phyloP scores from a whole-genome alignment of 2,797 vertebrate genomes.

The Staurois parvus region DNA sequence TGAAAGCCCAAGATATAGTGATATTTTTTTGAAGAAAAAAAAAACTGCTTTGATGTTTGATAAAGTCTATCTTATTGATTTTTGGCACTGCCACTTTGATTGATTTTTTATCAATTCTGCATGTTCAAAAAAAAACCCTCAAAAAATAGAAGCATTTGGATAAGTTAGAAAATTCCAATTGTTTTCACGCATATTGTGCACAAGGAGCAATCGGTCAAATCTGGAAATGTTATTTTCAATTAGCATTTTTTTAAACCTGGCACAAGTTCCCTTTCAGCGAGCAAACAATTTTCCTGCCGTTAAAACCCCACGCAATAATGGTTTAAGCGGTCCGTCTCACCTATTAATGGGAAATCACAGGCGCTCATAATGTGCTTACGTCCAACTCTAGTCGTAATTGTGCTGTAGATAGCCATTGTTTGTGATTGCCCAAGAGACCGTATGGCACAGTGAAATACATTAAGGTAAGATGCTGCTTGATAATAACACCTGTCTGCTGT shows the following conservation, averaged over 20 bases:
- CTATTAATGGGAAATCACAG: background rate
- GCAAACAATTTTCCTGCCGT: background rate
- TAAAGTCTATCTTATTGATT: too few species aligned
- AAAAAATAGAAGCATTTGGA: too few species aligned
- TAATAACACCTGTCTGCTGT: constrained; percentile 37
- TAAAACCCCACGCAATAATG: background rate
- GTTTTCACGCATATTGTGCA: too few species aligned
- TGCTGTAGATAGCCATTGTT: constrained; percentile 5
- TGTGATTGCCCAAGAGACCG: constrained; percentile 23
- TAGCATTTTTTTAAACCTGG: background rate
- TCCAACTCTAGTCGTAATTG: constrained; percentile 22
- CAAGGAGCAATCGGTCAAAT: too few species aligned
- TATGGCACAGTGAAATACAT: constrained; percentile 40
- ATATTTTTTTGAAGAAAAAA: too few species aligned
- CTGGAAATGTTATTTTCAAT: too few species aligned
- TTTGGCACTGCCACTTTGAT: too few species aligned
- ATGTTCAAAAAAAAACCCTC: too few species aligned
- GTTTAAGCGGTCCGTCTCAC: background rate
- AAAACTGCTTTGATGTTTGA: too few species aligned
- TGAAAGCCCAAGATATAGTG: too few species aligned
- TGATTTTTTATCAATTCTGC: too few species aligned
- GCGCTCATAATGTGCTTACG: background rate
- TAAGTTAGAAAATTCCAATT: too few species aligned
- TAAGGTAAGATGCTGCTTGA: background rate
- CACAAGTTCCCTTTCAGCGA: background rate